Percentiles rank a stretch among this genome's conserved stretches.
Conservation (phyloP, 2,797 vertebrate species). For the Masticophis lateralis region DNA sequence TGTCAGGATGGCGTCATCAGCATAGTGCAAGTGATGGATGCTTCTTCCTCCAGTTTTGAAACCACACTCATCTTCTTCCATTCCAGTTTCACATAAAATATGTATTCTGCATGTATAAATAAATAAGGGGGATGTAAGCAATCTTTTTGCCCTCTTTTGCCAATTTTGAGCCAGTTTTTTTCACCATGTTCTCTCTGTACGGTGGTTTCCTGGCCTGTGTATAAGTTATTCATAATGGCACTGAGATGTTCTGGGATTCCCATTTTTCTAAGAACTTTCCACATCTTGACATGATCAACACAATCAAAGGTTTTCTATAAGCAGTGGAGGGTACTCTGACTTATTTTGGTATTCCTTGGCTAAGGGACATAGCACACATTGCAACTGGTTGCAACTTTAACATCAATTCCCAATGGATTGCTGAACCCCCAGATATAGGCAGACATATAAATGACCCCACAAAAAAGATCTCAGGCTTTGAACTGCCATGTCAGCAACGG, state of each 20-base stretch:
- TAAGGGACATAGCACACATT: background rate
- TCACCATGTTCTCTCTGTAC: background rate
- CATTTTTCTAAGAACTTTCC: background rate
- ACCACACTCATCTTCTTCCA: background rate
- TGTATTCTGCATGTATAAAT: background rate
- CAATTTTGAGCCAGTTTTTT: background rate
- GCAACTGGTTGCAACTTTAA: background rate
- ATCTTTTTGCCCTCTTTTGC: background rate
- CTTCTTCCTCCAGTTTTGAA: background rate
- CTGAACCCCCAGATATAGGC: no score
- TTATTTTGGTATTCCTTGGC: background rate
- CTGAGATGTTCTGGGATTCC: background rate
- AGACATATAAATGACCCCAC: no score
- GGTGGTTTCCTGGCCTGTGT: background rate
- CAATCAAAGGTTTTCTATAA: background rate
- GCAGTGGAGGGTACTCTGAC: background rate
- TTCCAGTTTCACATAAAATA: background rate
- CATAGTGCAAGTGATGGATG: background rate
- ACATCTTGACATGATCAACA: background rate
- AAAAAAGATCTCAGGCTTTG: no score
- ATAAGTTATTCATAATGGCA: background rate
- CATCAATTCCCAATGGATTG: no score
- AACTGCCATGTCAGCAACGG: no score
- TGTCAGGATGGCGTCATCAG: background rate
- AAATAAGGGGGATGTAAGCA: background rate